These are phyloP conservation scores for Drosophila paracracens DNA, from an alignment of 2,888 invertebrate genomes.

Conservation along the genomic window DNA sequence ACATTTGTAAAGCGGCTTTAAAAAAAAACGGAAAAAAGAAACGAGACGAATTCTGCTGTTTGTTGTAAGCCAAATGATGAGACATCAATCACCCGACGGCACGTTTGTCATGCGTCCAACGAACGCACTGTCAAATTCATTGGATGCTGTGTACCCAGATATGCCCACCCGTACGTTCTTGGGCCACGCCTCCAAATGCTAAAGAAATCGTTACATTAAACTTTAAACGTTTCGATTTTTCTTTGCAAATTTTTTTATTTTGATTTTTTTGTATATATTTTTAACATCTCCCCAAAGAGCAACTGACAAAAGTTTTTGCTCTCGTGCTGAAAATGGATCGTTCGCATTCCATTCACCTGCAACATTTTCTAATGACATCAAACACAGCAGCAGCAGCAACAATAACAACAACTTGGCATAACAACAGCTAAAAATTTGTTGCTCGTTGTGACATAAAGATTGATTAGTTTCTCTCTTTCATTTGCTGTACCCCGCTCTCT, in stretches of 20 bases:
- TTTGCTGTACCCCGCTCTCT: not conserved
- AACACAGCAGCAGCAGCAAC: constrained; percentile 40
- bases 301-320: constrained; percentile 57
- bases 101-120: constrained; percentile 73
- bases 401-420: constrained; percentile 40
- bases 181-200: constrained; percentile 38
- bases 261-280: constrained; percentile 18
- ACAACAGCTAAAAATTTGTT: constrained; percentile 65
- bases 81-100: constrained; percentile 71
- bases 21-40: constrained; percentile 24
- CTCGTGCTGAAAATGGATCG: constrained; percentile 63
- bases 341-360: constrained; percentile 75
- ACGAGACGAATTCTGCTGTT: constrained; percentile 38
- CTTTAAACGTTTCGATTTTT: constrained; percentile 66
- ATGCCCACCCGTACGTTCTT: constrained; percentile 30
- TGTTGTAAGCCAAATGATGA: constrained; percentile 69
- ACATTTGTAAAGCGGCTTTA: constrained; percentile 79
- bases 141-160: constrained; percentile 44
- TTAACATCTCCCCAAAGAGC: constrained; percentile 27
- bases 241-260: constrained; percentile 13
- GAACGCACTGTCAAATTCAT: constrained; percentile 74
- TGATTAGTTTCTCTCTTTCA: constrained; percentile 66
- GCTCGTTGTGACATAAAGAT: constrained; percentile 75
- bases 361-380: constrained; percentile 79
- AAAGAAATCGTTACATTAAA: constrained; percentile 65